Evolutionary conservation across 2,113 vertebrate species (phyloP), one percentile per base, ranked within the genome.

Genomic region (Colinus virginianus): DNA sequence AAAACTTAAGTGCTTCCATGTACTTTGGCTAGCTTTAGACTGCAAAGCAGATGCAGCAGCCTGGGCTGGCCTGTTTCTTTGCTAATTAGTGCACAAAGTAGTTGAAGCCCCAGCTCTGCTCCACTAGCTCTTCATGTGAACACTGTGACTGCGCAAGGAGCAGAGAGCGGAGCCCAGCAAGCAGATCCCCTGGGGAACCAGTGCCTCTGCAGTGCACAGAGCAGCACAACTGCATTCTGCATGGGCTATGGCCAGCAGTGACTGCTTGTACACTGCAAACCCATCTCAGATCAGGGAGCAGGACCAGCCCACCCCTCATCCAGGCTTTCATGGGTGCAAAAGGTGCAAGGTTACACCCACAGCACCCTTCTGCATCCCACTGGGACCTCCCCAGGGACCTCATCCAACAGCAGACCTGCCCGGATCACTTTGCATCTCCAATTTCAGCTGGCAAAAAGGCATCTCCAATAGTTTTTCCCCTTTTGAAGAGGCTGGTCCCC

Each of bases 101-200:
- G 0, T 13, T 1, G 1, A 9, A 45, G 20, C 5, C 17, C n/a
- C 62, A 40, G 66, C 10, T 3, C 1, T 0, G 0, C 34, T 6
- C 66, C 13, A 25, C 28, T 8, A 64, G 59, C 2, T 45, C 59
- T 19, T 30, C 61, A 21, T 25, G 8, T 4, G 19, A 2, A 0
- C 0, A 0, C 1, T 2, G 21, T 6, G 9, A 7, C 8, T 5
- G 20, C 2, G 53, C 48, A 23, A 72, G 14, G 64, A 49, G 4
- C 0, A 0, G 61, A 26, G 76, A 4, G 0, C 1, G 0, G 4
- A 7, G 4, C 2, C 19, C 32, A 26, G 22, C 4, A 7, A 12
- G 14, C 28, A 26, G 38, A 25, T 42, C 14, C 59, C 64, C 38
- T 4, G 11, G 16, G 26, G 45, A 6, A 5, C 15, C 3, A 0